Percentiles rank a stretch among this genome's conserved stretches.
Evolutionary conservation across 2,888 invertebrate species (phyloP).

Genomic region (Peribatodes rhomboidaria): DNA sequence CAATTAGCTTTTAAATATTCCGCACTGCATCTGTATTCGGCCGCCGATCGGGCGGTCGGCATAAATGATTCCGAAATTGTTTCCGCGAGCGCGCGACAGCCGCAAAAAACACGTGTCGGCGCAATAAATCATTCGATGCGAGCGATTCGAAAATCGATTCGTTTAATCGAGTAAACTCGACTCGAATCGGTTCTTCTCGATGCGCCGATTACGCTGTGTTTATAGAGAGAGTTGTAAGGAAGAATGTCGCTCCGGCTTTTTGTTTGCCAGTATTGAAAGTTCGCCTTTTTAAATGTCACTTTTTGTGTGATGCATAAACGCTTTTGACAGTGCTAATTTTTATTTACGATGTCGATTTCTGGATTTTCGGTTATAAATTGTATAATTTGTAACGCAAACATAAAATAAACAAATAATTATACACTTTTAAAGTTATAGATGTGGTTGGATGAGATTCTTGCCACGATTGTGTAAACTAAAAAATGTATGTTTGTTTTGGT

Average conservation of each 20-base stretch:
- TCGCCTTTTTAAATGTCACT: constrained; percentile 57
- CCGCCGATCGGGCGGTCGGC: constrained; percentile 73
- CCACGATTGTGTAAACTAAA: neutral
- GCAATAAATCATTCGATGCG: constrained; percentile 82
- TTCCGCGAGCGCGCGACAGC: constrained; percentile 75
- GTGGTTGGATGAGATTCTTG: neutral
- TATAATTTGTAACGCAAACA: neutral
- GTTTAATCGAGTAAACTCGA: constrained; percentile 75
- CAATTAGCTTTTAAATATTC: constrained; percentile 1
- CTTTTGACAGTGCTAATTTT: constrained; percentile 51
- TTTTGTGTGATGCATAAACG: constrained; percentile 56
- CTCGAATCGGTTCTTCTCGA: constrained; percentile 82
- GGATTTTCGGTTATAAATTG: no score
- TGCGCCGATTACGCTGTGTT: constrained; percentile 76
- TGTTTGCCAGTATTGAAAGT: constrained; percentile 60
- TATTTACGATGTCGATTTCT: constrained; percentile 37
- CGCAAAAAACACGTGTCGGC: constrained; percentile 84
- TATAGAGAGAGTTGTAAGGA: constrained; percentile 80
- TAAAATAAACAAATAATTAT: neutral
- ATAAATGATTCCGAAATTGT: constrained; percentile 85
- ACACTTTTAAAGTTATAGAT: no score
- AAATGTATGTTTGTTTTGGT: neutral
- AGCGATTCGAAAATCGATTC: constrained; percentile 50
- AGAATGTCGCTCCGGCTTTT: constrained; percentile 79
- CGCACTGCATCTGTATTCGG: constrained; percentile 63